Percentiles rank a stretch among this genome's conserved stretches.
Conservation (phyloP, 2,797 vertebrate species). For the Betta splendens region DNA sequence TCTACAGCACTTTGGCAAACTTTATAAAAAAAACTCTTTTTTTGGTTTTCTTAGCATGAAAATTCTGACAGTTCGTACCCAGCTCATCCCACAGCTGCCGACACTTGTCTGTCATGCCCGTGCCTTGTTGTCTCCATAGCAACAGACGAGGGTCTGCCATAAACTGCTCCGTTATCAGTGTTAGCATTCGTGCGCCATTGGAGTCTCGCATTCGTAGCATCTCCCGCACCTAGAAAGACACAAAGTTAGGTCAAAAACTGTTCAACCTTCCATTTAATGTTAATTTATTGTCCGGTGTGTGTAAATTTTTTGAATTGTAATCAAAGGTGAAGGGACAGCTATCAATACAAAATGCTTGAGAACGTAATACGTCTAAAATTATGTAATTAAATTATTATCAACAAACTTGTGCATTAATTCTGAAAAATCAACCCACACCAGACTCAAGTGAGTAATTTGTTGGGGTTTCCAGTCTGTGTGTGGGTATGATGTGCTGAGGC, state of each 20-base stretch:
- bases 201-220: conserved; percentile 99
- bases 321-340: not conserved
- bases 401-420: too few relatives aligned
- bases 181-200: conserved; percentile 97
- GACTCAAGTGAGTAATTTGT: too few relatives aligned
- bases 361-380: not conserved
- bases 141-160: conserved; percentile 97
- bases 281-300: too few relatives aligned
- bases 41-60: not conserved
- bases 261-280: not conserved
- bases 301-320: too few relatives aligned
- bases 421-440: too few relatives aligned
- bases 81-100: conserved; percentile 98
- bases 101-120: conserved; percentile 98
- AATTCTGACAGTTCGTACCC: conserved; percentile 80
- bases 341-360: not conserved
- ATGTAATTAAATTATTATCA: too few relatives aligned
- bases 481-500: too few relatives aligned
- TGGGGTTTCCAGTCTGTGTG: too few relatives aligned
- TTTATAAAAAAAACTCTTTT: not conserved
- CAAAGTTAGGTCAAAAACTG: conserved; percentile 3
- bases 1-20: conserved; percentile 8
- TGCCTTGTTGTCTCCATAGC: conserved; percentile 97
- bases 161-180: conserved; percentile 96
- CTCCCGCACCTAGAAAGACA: conserved; percentile 89